Percentiles rank a stretch among this genome's conserved stretches.
Evolutionary conservation across 2,113 vertebrate genomes (phyloP).

Genomic region (Cranoglanis bouderius): DNA sequence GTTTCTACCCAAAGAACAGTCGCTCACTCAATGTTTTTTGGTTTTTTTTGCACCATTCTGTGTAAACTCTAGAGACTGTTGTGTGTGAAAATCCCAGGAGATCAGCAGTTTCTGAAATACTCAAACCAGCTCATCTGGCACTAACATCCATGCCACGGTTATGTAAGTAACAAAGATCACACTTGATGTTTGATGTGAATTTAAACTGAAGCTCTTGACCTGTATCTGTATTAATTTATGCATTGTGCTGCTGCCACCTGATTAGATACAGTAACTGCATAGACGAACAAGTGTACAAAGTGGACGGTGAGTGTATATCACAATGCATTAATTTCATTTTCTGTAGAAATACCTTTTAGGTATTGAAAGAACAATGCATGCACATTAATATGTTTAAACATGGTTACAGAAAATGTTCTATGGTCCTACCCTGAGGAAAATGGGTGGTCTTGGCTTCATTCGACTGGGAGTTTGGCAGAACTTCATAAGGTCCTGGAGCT

Average conservation of each 20-base stretch:
- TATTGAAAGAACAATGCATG: neutral
- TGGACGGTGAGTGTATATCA: neutral
- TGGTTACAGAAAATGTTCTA: conserved; percentile 85
- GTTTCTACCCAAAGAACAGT: too few species aligned
- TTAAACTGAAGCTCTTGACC: neutral
- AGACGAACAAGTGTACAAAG: neutral
- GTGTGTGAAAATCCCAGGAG: neutral
- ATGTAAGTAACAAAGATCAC: neutral
- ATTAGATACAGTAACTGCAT: neutral
- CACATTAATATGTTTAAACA: neutral
- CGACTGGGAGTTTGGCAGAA: conserved; percentile 90
- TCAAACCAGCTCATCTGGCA: neutral
- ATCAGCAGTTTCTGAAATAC: neutral
- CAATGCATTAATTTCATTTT: neutral
- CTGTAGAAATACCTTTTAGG: neutral
- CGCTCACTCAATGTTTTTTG: neutral
- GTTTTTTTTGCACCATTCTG: neutral
- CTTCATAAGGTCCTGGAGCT: conserved; percentile 87
- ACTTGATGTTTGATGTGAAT: neutral
- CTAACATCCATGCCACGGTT: too few species aligned
- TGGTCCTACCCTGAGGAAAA: conserved; percentile 84
- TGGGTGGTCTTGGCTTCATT: conserved; percentile 84
- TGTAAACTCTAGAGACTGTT: neutral
- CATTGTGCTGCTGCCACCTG: neutral
- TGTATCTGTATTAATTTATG: neutral